Conservation (phyloP, 2,113 vertebrate species). For the Crocuta crocuta region DNA sequence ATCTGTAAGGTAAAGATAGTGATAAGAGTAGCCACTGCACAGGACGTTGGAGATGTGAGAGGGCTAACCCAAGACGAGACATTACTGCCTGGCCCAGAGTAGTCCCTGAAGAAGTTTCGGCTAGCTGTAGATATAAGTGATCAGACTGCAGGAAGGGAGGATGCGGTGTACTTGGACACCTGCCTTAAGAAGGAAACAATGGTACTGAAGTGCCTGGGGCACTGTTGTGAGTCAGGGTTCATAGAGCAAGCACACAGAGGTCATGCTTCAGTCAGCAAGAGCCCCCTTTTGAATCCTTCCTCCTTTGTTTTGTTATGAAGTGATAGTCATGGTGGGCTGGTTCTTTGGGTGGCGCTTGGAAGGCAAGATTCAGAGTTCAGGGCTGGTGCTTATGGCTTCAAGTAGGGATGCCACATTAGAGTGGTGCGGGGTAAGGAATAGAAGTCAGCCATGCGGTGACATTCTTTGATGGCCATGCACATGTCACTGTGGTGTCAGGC, state of each 20-base stretch:
- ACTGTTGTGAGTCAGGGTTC: neutral
- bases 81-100: neutral
- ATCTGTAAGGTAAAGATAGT: neutral
- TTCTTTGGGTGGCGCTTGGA: neutral
- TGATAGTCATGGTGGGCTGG: neutral
- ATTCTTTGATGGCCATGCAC: neutral
- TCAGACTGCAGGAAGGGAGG: neutral
- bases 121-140: neutral
- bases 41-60: too few relatives aligned
- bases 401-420: neutral
- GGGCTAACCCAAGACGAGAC: neutral
- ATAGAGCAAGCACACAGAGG: neutral
- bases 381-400: neutral
- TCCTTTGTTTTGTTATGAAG: neutral
- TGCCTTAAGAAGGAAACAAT: neutral
- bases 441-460: neutral
- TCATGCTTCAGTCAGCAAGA: neutral
- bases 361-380: neutral
- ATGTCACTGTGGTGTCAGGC: neutral
- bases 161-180: fast-evolving
- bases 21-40: too few relatives aligned
- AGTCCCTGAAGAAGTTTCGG: neutral
- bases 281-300: neutral
- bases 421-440: neutral
- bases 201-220: neutral